Conservation (phyloP, 35 echinoderm and acorn worm species). For the Antedon bifida region DNA sequence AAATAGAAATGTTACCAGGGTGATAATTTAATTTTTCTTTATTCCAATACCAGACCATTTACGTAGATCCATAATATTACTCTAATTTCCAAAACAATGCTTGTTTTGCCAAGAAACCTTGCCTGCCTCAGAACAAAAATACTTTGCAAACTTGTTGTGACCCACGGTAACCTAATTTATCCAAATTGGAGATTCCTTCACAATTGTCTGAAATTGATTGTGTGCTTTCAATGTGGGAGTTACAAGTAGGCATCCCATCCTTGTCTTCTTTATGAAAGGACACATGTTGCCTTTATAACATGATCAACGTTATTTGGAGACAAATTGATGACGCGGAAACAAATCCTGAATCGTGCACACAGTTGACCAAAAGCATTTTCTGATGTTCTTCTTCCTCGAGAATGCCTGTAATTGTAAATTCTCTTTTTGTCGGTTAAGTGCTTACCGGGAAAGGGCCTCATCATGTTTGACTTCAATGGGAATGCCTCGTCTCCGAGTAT, state of each 20-base stretch:
- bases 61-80: no score
- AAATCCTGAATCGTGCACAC: neutral
- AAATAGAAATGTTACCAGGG: no score
- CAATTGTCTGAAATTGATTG: neutral
- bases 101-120: neutral
- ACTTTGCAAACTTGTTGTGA: neutral
- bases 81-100: neutral
- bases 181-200: neutral
- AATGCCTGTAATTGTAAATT: constrained; percentile 55
- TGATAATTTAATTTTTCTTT: no score
- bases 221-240: neutral
- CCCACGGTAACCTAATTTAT: neutral
- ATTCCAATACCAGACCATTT: no score
- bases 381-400: constrained; percentile 8
- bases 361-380: neutral
- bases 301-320: neutral
- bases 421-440: constrained; percentile 25
- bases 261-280: neutral
- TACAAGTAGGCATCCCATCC: neutral
- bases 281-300: neutral
- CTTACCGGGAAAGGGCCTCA: constrained; percentile 52
- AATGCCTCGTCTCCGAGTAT: constrained; percentile 39
- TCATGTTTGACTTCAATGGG: constrained; percentile 29
- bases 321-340: neutral
- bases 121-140: neutral